Evolutionary conservation across 2,113 vertebrate genomes (phyloP).

Genomic region (Nannobrachium achirus): DNA sequence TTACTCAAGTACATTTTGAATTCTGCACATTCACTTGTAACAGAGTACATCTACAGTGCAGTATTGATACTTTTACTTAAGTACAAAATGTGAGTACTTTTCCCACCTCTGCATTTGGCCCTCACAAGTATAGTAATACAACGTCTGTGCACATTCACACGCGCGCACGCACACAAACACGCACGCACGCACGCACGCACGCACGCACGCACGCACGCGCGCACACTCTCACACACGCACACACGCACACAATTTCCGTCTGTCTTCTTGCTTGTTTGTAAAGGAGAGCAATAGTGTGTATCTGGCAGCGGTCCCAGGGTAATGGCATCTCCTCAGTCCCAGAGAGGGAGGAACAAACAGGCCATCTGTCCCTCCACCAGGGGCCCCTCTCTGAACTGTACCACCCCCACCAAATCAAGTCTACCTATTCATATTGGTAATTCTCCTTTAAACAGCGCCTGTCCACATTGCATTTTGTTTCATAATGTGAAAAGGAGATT

Average conservation of each 20-base stretch:
- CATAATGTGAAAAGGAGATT: slow-evolving; percentile 8
- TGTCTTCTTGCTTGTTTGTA: slow-evolving; percentile 58
- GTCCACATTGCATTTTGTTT: slow-evolving; percentile 10
- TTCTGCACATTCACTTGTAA: no score
- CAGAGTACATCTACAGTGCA: no score
- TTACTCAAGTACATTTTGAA: no score
- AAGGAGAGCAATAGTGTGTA: slow-evolving; percentile 32
- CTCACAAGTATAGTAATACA: no score
- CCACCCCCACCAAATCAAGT: slow-evolving; percentile 27
- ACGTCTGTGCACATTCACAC: slow-evolving; percentile 8
- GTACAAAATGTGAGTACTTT: no score
- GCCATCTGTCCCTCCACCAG: slow-evolving; percentile 69
- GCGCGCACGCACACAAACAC: slow-evolving; percentile 14
- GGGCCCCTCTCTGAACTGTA: slow-evolving; percentile 38
- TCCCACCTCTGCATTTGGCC: no score
- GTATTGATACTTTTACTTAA: no score
- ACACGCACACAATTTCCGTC: slow-evolving; percentile 21
- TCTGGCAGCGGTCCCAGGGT: slow-evolving; percentile 64
- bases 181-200: not conserved
- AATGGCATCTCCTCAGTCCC: slow-evolving; percentile 66
- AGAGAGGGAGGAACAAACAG: slow-evolving; percentile 59
- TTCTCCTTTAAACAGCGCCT: slow-evolving; percentile 44
- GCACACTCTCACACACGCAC: not conserved
- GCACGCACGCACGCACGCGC: not conserved
- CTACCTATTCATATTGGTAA: slow-evolving; percentile 49